These are phyloP conservation scores for Nannobrachium achirus DNA, from an alignment of 2,113 vertebrate genomes.

Conservation along the genomic window DNA sequence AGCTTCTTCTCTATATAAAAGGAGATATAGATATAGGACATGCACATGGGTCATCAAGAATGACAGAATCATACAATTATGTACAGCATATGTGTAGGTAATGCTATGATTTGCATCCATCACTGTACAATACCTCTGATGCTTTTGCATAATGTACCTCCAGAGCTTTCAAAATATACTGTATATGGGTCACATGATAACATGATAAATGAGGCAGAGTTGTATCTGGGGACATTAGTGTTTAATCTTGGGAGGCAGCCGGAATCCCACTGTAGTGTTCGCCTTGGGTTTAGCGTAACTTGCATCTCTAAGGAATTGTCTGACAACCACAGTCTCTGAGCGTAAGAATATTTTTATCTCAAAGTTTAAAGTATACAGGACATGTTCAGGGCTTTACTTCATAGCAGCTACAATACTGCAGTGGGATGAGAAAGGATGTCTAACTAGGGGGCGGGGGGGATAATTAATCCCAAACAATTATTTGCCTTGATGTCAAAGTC, in stretches of 20 bases:
- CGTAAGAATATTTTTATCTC: slow-evolving; percentile 47
- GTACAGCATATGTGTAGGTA: neutral
- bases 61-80: slow-evolving; percentile 12
- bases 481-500: too few species aligned
- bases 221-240: slow-evolving; percentile 41
- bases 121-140: neutral
- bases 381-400: neutral
- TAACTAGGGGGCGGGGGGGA: neutral
- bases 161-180: slow-evolving; percentile 30
- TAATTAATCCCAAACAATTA: too few species aligned
- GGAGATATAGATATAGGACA: slow-evolving; percentile 2
- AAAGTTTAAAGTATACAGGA: slow-evolving; percentile 10
- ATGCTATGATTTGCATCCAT: slow-evolving; percentile 13
- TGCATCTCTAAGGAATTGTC: slow-evolving; percentile 33
- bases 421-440: neutral
- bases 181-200: slow-evolving; percentile 60
- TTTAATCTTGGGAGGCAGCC: slow-evolving; percentile 45
- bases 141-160: slow-evolving; percentile 16
- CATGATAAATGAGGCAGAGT: slow-evolving; percentile 62
- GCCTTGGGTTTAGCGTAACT: slow-evolving; percentile 47
- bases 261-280: slow-evolving; percentile 39
- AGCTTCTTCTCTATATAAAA: too few species aligned
- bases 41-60: neutral
- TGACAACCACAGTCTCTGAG: slow-evolving; percentile 36
- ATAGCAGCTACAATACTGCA: neutral